Conservation (phyloP, 2,113 vertebrate genomes). For the Chionomys nivalis region DNA sequence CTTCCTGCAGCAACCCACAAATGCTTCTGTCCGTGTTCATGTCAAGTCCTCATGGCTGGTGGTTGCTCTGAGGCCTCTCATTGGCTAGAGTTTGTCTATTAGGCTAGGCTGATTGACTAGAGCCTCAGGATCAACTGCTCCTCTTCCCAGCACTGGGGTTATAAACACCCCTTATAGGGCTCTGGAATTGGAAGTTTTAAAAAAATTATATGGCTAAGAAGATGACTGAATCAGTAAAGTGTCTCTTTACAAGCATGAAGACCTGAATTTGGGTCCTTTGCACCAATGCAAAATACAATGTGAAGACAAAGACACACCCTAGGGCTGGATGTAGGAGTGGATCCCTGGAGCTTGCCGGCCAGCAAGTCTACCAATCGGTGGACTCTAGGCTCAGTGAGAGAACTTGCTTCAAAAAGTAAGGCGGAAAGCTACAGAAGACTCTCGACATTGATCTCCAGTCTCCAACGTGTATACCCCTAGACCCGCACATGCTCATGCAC, state of each 20-base stretch:
- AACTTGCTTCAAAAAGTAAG: not conserved
- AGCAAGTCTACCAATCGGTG: not conserved
- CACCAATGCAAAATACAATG: not conserved
- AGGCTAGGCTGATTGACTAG: not conserved
- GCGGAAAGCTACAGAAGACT: not conserved
- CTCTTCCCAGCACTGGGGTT: not conserved
- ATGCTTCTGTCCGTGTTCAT: too few relatives aligned
- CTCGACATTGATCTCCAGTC: not conserved
- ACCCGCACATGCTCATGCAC: not conserved
- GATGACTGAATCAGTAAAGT: not conserved
- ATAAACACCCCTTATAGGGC: not conserved
- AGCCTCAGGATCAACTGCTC: not conserved
- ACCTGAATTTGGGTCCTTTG: not conserved
- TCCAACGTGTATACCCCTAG: too few relatives aligned
- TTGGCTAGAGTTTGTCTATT: not conserved
- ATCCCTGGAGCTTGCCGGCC: not conserved
- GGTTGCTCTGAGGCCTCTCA: not conserved
- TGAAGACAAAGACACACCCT: not conserved
- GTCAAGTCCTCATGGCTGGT: not conserved
- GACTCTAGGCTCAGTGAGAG: not conserved
- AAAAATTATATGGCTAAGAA: not conserved
- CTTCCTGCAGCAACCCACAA: too few relatives aligned
- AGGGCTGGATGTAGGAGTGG: not conserved
- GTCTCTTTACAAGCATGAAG: not conserved
- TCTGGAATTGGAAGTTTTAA: not conserved